Conservation (phyloP, 2,113 vertebrate species). For the Corvus cornix region DNA sequence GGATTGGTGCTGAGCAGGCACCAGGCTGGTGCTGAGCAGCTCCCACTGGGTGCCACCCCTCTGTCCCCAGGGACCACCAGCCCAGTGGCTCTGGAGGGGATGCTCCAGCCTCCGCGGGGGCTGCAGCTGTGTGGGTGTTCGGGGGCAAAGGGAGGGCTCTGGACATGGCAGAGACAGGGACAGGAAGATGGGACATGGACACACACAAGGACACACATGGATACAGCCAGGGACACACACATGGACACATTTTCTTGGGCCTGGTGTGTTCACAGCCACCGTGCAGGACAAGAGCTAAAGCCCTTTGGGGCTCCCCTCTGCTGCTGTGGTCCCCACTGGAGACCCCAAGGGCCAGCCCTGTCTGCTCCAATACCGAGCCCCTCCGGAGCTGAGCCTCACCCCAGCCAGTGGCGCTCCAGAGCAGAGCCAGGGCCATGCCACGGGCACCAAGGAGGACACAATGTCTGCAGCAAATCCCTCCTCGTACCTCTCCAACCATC, state of each 20-base stretch:
- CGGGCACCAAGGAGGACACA: not conserved
- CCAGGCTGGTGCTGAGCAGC: not conserved
- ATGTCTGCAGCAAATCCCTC: not conserved
- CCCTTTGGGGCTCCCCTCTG: not conserved
- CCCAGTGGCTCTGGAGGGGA: not conserved
- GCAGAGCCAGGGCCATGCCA: fast-evolving
- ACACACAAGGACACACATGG: not conserved
- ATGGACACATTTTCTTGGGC: not conserved
- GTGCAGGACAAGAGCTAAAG: fast-evolving
- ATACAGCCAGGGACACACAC: too few species aligned
- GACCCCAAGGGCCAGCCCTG: not conserved
- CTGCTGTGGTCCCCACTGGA: not conserved
- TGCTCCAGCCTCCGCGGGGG: fast-evolving
- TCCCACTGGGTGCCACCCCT: not conserved
- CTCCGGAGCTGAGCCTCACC: not conserved
- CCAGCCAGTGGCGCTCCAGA: fast-evolving
- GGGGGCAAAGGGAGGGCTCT: not conserved
- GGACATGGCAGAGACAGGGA: not conserved
- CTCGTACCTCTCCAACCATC: fast-evolving
- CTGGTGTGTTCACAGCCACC: not conserved
- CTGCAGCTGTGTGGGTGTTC: fast-evolving
- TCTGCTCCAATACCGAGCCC: fast-evolving
- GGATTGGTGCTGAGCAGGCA: too few species aligned
- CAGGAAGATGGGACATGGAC: not conserved
- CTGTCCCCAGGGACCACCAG: not conserved